Conservation (phyloP, 2,888 invertebrate genomes). For the Augiades crinisus region DNA sequence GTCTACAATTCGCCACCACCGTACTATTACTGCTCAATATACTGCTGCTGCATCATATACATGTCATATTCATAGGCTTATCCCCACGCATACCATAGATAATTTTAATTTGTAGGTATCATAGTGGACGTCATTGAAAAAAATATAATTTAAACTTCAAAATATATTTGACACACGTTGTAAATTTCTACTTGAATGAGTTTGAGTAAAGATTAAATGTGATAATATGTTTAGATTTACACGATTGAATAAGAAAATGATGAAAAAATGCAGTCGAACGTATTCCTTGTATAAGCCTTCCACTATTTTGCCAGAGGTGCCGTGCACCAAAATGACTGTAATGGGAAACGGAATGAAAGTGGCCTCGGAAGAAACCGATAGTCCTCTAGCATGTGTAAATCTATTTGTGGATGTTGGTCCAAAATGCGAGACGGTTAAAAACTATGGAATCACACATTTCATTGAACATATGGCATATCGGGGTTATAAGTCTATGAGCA, state of each 20-base stretch:
- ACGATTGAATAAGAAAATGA: neutral
- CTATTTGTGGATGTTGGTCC: constrained; percentile 55
- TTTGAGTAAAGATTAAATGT: too few relatives aligned
- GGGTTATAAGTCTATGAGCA: constrained; percentile 42
- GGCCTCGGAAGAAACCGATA: constrained; percentile 45
- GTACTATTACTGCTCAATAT: too few relatives aligned
- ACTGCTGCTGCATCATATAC: too few relatives aligned
- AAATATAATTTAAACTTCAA: too few relatives aligned
- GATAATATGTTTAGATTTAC: constrained; percentile 11
- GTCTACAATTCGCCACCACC: too few relatives aligned
- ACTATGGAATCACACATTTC: constrained; percentile 61
- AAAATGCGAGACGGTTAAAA: constrained; percentile 49
- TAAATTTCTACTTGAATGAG: too few relatives aligned
- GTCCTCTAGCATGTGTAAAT: constrained; percentile 47
- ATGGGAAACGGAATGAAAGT: constrained; percentile 55
- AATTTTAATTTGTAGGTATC: too few relatives aligned
- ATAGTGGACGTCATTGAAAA: too few relatives aligned
- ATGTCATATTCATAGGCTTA: too few relatives aligned
- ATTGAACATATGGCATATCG: constrained; percentile 63
- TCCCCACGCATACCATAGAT: too few relatives aligned
- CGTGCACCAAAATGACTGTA: constrained; percentile 29
- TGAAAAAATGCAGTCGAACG: neutral
- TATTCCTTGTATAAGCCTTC: constrained; percentile 4
- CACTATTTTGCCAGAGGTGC: neutral
- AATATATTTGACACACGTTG: too few relatives aligned